Base-by-base conservation (phyloP, 2,888 invertebrate genomes). In the Kryphioiulus occultus region DNA sequence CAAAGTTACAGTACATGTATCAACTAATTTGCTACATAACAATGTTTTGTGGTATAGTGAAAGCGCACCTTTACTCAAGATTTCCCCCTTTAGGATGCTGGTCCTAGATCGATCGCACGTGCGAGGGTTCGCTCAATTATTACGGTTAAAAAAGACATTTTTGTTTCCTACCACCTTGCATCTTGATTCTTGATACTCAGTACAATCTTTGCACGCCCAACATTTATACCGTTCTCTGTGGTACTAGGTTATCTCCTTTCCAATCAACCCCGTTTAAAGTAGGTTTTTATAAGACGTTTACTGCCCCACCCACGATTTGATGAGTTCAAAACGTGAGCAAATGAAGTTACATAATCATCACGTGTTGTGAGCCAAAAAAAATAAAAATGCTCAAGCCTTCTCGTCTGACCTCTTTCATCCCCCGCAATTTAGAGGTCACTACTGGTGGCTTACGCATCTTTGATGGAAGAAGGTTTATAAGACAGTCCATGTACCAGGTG, bases 391-490 rank as follows among this genome's bases (percentile, higher is more conserved):
- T 35, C 35, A 35, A 68, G n/a, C 19, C 2, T 26, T 68, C 68
- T 26, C 12, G 26, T 68, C 12, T 26, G n/a, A 68, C 26, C 26
- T 68, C 26, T 26, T 26, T 68, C 68, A 26, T 10, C 68, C 68
- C 26, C 68, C 68, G 68, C 68, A 68, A 68, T 68, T 68, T 68
- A 68, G 68, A n/a, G 68, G 68, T 68, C 68, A 68, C n/a, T 68
- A n/a, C 12, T 26, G 68, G 19, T n/a, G 26, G 7, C 68, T 26
- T n/a, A 10, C 10, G 26, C 68, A 26, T 68, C 68, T 68, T 68
- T 68, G 10, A 26, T 26, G 10, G n/a, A 68, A 68, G n/a, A 26
- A 0, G 15, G 68, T 26, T 12, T 26, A n/a, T 59, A n/a, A n/a
- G n/a, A 22, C 22, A 59, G 59, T 22, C 5, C 19, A 47, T 47